Conservation (phyloP, 2,888 invertebrate species). For the Caenorhabditis uteleia region DNA sequence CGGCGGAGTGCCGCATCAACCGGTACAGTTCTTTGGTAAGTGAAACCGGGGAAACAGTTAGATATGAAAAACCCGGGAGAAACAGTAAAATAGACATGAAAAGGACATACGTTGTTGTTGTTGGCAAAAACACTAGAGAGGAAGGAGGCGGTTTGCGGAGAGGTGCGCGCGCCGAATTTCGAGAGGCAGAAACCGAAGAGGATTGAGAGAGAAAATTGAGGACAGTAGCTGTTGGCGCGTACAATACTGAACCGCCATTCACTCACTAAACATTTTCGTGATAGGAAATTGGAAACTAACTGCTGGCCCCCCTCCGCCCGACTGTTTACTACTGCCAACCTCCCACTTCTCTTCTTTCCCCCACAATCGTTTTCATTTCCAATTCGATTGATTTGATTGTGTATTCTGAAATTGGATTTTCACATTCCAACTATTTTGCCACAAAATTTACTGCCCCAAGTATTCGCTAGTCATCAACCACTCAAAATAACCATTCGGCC, state of each 20-base stretch:
- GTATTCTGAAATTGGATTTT: no score
- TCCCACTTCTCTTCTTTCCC: no score
- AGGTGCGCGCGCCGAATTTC: conserved; percentile 6
- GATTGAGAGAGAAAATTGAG: conserved; percentile 29
- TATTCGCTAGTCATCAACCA: no score
- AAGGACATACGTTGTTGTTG: neutral
- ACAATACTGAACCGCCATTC: no score
- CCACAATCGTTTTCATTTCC: no score
- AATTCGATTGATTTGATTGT: no score
- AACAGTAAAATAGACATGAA: neutral
- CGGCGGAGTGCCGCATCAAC: conserved; percentile 90
- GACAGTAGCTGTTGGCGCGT: conserved; percentile 4
- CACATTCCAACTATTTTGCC: no score
- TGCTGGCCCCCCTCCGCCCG: no score
- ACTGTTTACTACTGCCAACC: no score
- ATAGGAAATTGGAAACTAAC: no score
- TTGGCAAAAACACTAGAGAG: conserved; percentile 1
- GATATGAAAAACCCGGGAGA: conserved; percentile 8
- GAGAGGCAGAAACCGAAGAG: conserved; percentile 17
- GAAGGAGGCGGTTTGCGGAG: conserved; percentile 5
- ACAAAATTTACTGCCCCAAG: no score
- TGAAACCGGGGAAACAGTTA: conserved; percentile 1
- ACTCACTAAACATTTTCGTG: no score
- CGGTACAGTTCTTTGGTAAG: conserved; percentile 92
- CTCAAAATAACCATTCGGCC: conserved; percentile 22